Conservation (phyloP, 2,113 vertebrate species). For the Grallaria varia region DNA sequence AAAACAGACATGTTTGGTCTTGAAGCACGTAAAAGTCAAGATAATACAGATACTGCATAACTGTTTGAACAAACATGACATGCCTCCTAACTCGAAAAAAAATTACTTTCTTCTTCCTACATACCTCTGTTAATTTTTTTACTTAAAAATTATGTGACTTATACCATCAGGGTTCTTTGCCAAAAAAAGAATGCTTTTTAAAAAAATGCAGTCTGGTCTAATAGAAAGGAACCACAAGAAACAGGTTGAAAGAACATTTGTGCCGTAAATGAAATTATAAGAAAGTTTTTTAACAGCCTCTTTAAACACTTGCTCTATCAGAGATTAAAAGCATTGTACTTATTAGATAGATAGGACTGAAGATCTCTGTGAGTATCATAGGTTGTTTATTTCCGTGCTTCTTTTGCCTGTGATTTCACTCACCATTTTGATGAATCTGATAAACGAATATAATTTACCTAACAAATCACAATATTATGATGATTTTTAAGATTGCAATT, state of each 20-base stretch:
- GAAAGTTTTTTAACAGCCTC: not conserved
- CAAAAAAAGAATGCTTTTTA: not conserved
- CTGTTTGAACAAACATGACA: not conserved
- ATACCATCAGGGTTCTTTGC: not conserved
- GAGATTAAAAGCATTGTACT: not conserved
- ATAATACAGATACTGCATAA: accelerated
- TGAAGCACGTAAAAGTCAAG: not conserved
- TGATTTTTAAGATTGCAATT: not conserved
- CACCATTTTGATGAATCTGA: not conserved
- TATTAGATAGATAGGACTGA: not conserved
- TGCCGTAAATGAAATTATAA: not conserved
- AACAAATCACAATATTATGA: not conserved
- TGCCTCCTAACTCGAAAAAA: not conserved
- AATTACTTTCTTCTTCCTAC: not conserved
- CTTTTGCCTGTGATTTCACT: not conserved
- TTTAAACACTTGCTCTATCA: not conserved
- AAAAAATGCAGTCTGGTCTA: not conserved
- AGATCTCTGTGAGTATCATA: not conserved
- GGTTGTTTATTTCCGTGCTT: not conserved
- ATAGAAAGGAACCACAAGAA: not conserved
- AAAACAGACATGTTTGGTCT: not conserved
- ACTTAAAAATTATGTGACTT: not conserved
- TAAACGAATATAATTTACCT: not conserved
- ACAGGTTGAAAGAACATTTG: not conserved
- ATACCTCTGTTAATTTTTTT: not conserved